Percentiles rank a stretch among this genome's conserved stretches.
Evolutionary conservation across 2,888 invertebrate species (phyloP).

Genomic region (Tuta absoluta): DNA sequence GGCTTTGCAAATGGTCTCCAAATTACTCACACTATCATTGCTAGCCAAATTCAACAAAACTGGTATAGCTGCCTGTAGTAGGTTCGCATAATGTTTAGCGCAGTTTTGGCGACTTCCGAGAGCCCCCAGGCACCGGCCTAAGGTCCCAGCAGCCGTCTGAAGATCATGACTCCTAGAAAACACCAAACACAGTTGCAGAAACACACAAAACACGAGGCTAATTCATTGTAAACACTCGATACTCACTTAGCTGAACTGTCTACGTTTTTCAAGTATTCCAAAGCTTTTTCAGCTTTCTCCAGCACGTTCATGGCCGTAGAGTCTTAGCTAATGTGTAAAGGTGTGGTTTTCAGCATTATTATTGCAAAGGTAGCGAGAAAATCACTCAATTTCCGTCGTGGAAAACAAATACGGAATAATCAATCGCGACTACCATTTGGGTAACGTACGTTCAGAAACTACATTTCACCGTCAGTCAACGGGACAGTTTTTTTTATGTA

Average conservation of each 20-base stretch:
- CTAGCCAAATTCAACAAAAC: slow-evolving; percentile 70
- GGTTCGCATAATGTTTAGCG: slow-evolving; percentile 69
- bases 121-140: slow-evolving; percentile 72
- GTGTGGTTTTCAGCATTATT: slow-evolving; percentile 45
- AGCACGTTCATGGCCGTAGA: slow-evolving; percentile 66
- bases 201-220: slow-evolving; percentile 26
- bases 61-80: slow-evolving; percentile 68
- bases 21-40: slow-evolving; percentile 70
- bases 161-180: slow-evolving; percentile 69
- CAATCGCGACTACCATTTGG: neutral
- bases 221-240: slow-evolving; percentile 27
- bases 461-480: no score
- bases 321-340: slow-evolving; percentile 41
- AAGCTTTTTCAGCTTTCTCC: slow-evolving; percentile 75
- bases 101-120: slow-evolving; percentile 69
- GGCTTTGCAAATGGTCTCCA: slow-evolving; percentile 5
- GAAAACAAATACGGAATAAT: slow-evolving; percentile 53
- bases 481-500: no score
- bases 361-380: slow-evolving; percentile 38
- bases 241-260: slow-evolving; percentile 68
- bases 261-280: slow-evolving; percentile 68
- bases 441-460: no score
- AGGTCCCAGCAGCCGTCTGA: slow-evolving; percentile 68
- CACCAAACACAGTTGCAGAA: neutral
- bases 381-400: slow-evolving; percentile 36